phyloP scores from a whole-genome alignment of 2,113 vertebrate species.

The Anoplopoma fimbria region DNA sequence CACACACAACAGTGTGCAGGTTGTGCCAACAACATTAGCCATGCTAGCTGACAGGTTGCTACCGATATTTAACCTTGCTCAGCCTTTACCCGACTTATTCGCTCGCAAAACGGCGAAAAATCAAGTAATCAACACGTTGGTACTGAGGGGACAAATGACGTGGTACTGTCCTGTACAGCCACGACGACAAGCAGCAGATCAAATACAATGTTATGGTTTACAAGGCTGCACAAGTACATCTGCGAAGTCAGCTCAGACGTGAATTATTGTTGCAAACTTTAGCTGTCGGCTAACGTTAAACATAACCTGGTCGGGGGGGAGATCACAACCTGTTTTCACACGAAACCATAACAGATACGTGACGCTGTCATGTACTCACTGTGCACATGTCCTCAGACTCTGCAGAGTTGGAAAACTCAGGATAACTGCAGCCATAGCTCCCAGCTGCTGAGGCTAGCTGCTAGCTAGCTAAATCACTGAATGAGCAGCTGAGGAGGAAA shows the following conservation, averaged over 20 bases:
- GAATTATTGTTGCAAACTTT: neutral
- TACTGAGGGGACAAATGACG: neutral
- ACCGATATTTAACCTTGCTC: constrained; percentile 74
- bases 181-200: neutral
- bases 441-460: constrained; percentile 46
- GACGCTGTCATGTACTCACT: constrained; percentile 68
- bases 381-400: constrained; percentile 71
- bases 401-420: constrained; percentile 74
- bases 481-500: constrained; percentile 1
- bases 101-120: fast-evolving
- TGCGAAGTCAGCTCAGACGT: neutral
- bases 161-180: fast-evolving
- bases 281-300: neutral
- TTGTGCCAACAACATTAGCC: neutral
- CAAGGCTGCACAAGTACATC: neutral
- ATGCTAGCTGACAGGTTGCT: constrained; percentile 28
- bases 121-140: neutral
- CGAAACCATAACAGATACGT: neutral
- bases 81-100: neutral
- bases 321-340: neutral
- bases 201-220: neutral
- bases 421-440: constrained; percentile 82
- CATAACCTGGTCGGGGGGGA: fast-evolving
- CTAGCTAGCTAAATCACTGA: constrained; percentile 9
- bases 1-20: neutral